Conservation (phyloP, 2,888 invertebrate species). For the Itoplectis maculator region DNA sequence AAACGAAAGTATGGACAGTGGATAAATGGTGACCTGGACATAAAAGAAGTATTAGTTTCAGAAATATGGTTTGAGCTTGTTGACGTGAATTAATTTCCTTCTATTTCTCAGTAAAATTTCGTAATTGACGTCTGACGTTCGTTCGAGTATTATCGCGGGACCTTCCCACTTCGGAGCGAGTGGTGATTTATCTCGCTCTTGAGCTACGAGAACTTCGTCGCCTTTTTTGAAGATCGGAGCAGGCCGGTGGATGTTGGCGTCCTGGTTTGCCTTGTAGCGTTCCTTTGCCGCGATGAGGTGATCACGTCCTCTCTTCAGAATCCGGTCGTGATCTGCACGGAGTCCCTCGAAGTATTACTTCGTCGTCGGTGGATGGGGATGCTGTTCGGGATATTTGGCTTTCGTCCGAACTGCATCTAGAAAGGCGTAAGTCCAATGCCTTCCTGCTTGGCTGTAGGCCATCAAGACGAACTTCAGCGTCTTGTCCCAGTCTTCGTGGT, state of each 20-base stretch:
- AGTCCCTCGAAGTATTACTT: conserved; percentile 16
- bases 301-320: conserved; percentile 2
- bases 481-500: conserved; percentile 7
- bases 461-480: conserved; percentile 10
- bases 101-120: conserved; percentile 21
- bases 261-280: neutral
- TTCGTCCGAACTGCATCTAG: conserved; percentile 24
- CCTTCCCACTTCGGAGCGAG: neutral
- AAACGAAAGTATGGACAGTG: no score
- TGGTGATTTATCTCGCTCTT: neutral
- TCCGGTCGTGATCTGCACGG: neutral
- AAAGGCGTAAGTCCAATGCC: neutral
- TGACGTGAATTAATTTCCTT: neutral
- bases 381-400: neutral
- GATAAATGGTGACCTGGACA: no score
- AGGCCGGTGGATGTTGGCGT: neutral
- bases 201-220: conserved; percentile 18
- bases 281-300: neutral
- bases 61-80: neutral
- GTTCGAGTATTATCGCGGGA: neutral
- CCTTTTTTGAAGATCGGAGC: neutral
- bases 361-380: neutral
- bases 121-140: neutral
- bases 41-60: no score
- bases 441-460: neutral